Base-by-base conservation (phyloP, 2,888 invertebrate genomes). In the Perizoma flavofasciatum region DNA sequence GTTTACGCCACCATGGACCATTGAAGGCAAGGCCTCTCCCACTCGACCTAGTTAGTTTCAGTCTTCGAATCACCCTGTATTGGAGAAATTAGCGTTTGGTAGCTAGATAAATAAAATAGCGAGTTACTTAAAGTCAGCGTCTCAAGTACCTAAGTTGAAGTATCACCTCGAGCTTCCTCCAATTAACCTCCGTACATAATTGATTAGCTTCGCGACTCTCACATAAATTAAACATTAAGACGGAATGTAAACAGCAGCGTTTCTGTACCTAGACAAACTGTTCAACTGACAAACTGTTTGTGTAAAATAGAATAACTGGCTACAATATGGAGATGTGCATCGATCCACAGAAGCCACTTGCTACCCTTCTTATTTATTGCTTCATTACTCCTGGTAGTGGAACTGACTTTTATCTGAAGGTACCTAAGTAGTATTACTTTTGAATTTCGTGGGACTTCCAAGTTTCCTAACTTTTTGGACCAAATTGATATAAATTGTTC, bases 131-230 rank as follows among this genome's bases (percentile, higher is more conserved):
- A 40, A 47, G 44, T 39, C 39, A 22, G 48, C 9, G 4, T 49
- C 46, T 53, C 53, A 47, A 46, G 46, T 53, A 33, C 10, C 46
- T 46, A 39, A 43, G 49, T 35, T 44, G 49, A 37, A 55, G 57
- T 47, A 51, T 47, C 51, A 32, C 46, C 47, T 34, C 22, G 9
- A 22, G 45, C 49, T 11, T 5, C 55, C 44, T 49, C 10, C 51
- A 57, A 59, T 59, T 54, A 59, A 49, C 59, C 59, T 55, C 37
- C 34, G 32, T 55, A 39, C 50, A 60, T 60, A 60, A 59, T 54
- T 54, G 54, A 54, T 55, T 22, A 34, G 33, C 11, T 7, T 35
- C 34, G 8, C 57, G 9, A 51, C 50, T 43, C 4, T 4, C 11
- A 34, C 41, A 50, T 43, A 34, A 11, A 41, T 50, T 34, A 10